phyloP scores from a whole-genome alignment of 2,113 vertebrate genomes.

The Lamprotornis superbus region DNA sequence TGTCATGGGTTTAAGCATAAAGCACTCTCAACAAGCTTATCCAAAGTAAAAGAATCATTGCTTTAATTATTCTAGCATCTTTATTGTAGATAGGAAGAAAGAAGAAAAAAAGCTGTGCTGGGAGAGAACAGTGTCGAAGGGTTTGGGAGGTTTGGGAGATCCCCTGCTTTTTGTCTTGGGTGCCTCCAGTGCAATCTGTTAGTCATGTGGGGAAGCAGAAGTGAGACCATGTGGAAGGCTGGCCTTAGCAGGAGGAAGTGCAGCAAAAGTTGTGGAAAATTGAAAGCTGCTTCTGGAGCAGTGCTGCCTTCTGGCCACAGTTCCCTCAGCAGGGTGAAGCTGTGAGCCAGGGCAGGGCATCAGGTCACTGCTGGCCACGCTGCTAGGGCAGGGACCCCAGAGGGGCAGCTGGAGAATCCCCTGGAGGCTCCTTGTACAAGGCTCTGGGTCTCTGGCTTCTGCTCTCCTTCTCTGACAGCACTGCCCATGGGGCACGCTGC shows the following conservation, averaged over 20 bases:
- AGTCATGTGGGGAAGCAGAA: not conserved
- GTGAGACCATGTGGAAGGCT: not conserved
- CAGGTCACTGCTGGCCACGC: not conserved
- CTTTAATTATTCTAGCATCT: constrained; percentile 5
- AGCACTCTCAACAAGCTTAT: constrained; percentile 6
- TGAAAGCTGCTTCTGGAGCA: not conserved
- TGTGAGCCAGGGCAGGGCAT: not conserved
- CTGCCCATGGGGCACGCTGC: fast-evolving
- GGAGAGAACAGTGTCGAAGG: not conserved
- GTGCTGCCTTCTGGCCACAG: not conserved
- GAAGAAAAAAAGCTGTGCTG: not conserved
- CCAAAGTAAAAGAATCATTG: not conserved
- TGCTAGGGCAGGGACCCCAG: fast-evolving
- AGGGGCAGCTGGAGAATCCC: not conserved
- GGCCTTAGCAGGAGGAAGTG: not conserved
- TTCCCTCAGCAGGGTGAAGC: not conserved
- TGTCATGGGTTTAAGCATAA: not conserved
- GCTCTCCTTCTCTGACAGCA: fast-evolving
- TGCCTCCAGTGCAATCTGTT: not conserved
- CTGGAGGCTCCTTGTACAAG: fast-evolving
- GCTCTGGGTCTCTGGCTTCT: fast-evolving
- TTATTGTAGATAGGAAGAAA: not conserved
- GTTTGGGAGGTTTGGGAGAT: not conserved
- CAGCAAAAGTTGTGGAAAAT: not conserved
- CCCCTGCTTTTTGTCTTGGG: not conserved